Conservation (phyloP, 2,113 vertebrate genomes). For the Macrotis lagotis region DNA sequence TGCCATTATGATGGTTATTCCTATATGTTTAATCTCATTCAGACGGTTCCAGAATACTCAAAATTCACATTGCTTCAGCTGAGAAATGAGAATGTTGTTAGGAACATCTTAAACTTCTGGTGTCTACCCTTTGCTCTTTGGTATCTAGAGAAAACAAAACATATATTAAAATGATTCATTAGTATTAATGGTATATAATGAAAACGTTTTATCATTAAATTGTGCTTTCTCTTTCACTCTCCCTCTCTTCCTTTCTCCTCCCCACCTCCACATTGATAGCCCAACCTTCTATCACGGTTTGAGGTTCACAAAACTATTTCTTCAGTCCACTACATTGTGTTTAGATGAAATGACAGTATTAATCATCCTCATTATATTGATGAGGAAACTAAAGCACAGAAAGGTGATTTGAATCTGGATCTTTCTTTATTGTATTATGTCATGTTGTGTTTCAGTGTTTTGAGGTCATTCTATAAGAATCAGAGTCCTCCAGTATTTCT, state of each 20-base stretch:
- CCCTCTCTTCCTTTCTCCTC: no score
- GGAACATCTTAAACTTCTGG: conserved; percentile 20
- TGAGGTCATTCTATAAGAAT: not conserved
- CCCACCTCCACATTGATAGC: not conserved
- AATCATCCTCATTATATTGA: not conserved
- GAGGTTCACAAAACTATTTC: not conserved
- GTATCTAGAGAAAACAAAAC: conserved; percentile 58
- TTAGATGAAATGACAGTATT: not conserved
- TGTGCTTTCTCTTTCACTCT: not conserved
- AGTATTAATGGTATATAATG: conserved; percentile 29
- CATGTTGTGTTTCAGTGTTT: not conserved
- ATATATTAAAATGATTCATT: conserved; percentile 40
- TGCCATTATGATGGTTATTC: conserved; percentile 1
- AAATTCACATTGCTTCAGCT: conserved; percentile 41
- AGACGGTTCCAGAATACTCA: conserved; percentile 43
- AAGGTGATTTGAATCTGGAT: not conserved
- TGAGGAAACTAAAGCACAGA: not conserved
- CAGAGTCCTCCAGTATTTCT: not conserved
- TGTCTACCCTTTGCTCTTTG: conserved; percentile 47
- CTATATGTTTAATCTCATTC: conserved; percentile 16
- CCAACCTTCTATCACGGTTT: not conserved
- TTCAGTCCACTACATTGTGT: not conserved
- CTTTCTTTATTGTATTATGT: not conserved
- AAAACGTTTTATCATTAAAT: conserved; percentile 1
- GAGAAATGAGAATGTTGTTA: conserved; percentile 52